phyloP scores from a whole-genome alignment of 1,140 invertebrate species.

The Philaenus spumarius region DNA sequence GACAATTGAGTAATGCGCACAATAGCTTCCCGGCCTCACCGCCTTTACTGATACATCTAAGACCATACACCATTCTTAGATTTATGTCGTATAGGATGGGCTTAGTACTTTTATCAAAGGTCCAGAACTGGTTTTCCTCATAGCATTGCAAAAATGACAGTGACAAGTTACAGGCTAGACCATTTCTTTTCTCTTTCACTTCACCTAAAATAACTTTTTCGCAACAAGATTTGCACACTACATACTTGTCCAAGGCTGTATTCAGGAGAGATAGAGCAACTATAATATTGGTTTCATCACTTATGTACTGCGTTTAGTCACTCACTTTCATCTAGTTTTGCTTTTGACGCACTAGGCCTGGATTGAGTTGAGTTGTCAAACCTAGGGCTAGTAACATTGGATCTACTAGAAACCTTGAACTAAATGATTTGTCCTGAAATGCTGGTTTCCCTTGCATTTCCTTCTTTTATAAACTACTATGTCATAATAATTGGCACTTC shows the following conservation, averaged over 20 bases:
- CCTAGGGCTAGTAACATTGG: too few relatives aligned
- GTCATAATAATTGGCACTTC: neutral
- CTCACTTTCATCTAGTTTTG: conserved; percentile 5
- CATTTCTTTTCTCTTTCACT: too few relatives aligned
- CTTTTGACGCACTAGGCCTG: neutral
- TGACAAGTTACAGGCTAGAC: neutral
- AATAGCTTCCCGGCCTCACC: conserved; percentile 5
- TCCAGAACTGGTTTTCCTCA: too few relatives aligned
- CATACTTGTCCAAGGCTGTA: conserved; percentile 3
- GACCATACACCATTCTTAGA: too few relatives aligned
- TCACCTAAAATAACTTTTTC: too few relatives aligned
- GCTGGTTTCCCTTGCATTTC: conserved; percentile 1
- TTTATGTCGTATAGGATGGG: neutral
- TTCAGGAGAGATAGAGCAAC: too few relatives aligned
- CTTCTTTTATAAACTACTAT: neutral
- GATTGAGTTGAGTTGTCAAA: neutral
- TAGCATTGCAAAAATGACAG: neutral
- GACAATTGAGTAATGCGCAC: neutral
- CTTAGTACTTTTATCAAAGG: too few relatives aligned
- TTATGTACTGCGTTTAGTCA: too few relatives aligned
- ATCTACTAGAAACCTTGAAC: neutral
- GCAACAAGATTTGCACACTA: neutral
- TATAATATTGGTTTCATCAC: too few relatives aligned
- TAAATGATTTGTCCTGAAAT: neutral
- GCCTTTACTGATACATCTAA: neutral